A percentile compares a stretch with the other conserved stretches of the same genome.
phyloP scores from a whole-genome alignment of 2,797 vertebrate genomes.

The Tolypeutes matacus region DNA sequence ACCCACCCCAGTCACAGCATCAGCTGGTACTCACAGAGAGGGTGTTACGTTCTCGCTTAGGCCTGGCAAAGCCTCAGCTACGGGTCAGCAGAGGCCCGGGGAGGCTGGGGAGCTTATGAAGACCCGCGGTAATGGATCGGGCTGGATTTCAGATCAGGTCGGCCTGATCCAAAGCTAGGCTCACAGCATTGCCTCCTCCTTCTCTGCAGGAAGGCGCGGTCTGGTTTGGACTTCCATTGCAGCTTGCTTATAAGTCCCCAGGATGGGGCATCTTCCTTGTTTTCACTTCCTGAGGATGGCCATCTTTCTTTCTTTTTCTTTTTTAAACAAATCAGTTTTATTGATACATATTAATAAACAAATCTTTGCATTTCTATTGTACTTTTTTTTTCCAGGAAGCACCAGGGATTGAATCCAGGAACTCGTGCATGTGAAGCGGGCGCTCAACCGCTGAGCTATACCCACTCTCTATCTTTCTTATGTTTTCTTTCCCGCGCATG shows the following conservation, averaged over 20 bases:
- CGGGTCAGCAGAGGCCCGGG: not conserved
- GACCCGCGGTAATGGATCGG: not conserved
- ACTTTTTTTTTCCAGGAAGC: no score
- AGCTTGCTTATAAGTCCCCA: not conserved
- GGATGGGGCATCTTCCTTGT: not conserved
- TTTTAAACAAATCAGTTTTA: no score
- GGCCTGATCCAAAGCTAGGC: not conserved
- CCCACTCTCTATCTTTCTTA: no score
- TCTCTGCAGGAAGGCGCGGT: not conserved
- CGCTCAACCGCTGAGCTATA: no score
- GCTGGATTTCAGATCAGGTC: not conserved
- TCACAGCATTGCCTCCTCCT: not conserved
- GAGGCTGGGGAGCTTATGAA: not conserved
- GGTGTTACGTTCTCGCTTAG: rapidly evolving
- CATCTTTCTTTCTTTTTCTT: no score
- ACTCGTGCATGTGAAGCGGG: no score
- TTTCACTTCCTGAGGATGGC: no score
- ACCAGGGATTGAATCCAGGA: no score
- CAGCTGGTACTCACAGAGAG: rapidly evolving
- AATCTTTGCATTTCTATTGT: no score
- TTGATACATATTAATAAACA: no score
- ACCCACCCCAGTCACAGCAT: rapidly evolving
- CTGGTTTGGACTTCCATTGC: not conserved
- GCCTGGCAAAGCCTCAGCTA: rapidly evolving
- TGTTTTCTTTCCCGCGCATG: not conserved